Conservation (phyloP, 2,797 vertebrate genomes). For the Yasuhikotakia modesta region DNA sequence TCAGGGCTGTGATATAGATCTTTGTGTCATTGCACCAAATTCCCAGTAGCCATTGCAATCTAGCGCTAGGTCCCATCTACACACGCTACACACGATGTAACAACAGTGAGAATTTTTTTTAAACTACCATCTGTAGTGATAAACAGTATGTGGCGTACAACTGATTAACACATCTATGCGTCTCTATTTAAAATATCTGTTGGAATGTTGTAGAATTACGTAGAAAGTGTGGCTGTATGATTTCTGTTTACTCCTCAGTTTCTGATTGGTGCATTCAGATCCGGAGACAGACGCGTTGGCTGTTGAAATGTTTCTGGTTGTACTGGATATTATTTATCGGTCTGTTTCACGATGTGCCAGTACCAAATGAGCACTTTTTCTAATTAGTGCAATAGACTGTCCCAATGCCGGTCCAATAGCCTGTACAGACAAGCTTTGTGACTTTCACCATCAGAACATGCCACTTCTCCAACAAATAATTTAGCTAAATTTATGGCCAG, state of each 20-base stretch:
- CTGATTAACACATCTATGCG: slow-evolving; percentile 14
- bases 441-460: slow-evolving; percentile 31
- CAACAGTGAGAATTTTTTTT: slow-evolving; percentile 10
- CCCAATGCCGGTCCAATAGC: slow-evolving; percentile 28
- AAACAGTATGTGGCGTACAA: slow-evolving; percentile 1
- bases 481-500: slow-evolving; percentile 34
- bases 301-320: slow-evolving; percentile 1
- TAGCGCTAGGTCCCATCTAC: background rate
- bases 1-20: background rate
- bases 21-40: background rate
- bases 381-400: slow-evolving; percentile 27
- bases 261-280: slow-evolving; percentile 21
- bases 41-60: background rate
- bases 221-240: background rate
- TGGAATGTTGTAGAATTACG: background rate
- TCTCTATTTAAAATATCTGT: background rate
- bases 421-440: slow-evolving; percentile 35
- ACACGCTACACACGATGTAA: background rate
- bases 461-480: slow-evolving; percentile 28
- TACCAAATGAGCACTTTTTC: slow-evolving; percentile 46
- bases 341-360: slow-evolving; percentile 38
- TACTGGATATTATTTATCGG: slow-evolving; percentile 36
- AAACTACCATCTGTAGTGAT: slow-evolving; percentile 13
- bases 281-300: slow-evolving; percentile 7
- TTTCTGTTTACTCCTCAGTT: background rate